Conservation (phyloP, 2,113 vertebrate species). For the Centrocercus urophasianus region DNA sequence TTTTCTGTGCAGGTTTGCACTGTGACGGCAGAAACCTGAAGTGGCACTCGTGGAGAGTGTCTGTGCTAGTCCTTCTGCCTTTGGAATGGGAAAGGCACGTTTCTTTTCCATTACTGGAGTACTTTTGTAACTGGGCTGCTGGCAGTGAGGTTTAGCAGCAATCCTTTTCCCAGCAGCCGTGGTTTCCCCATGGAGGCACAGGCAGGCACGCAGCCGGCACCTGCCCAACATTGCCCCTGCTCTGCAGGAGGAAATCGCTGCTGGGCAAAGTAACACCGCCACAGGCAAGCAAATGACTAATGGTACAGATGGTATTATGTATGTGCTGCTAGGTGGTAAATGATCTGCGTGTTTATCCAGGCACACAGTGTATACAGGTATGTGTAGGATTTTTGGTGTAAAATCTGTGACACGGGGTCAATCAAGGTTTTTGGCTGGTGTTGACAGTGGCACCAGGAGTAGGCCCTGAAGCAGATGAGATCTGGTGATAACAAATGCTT, state of each 20-base stretch:
- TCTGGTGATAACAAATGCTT: background rate
- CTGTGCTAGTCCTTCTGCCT: background rate
- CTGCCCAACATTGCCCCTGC: background rate
- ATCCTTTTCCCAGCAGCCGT: background rate
- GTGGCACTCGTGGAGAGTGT: fast-evolving
- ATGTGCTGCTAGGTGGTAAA: fast-evolving
- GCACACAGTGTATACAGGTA: no score
- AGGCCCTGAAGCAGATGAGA: fast-evolving
- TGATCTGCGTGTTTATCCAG: background rate
- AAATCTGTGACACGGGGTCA: fast-evolving
- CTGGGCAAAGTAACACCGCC: background rate
- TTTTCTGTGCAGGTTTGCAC: background rate
- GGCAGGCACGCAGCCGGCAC: background rate
- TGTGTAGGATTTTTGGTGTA: fast-evolving
- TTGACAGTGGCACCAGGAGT: background rate
- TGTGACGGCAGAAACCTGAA: background rate
- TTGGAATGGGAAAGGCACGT: background rate
- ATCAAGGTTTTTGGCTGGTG: background rate
- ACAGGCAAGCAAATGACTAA: fast-evolving
- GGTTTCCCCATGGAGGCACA: fast-evolving
- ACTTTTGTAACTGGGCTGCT: no score
- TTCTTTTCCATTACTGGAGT: fast-evolving
- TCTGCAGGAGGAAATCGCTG: background rate
- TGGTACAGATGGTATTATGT: fast-evolving
- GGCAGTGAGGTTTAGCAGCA: background rate